Evolutionary conservation across 2,888 invertebrate species (phyloP), one percentile per base, ranked within the genome.

Genomic region (Bimastos eiseni): DNA sequence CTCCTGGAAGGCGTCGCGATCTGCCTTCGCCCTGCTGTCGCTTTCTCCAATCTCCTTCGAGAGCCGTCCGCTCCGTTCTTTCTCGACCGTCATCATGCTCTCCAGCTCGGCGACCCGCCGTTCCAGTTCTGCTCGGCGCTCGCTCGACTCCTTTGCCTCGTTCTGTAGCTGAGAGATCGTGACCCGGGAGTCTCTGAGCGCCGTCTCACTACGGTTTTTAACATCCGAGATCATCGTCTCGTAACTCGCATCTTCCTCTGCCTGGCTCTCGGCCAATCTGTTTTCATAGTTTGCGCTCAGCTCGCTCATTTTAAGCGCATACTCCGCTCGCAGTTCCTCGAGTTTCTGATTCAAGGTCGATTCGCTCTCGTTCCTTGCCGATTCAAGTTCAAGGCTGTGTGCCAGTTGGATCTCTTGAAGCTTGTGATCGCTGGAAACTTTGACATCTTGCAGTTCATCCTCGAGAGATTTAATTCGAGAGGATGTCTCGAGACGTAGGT

Each of bases 341-440:
- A 55, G n/a, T 90, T 91, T 90, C 34, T 89, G 33, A 37, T 89
- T 55, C n/a, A 89, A 44, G n/a, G 55, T 24, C 38, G 90, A n/a
- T n/a, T 36, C 38, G 36, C 89, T n/a, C 41, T 90, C 83, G 38
- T 88, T 90, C 55, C 84, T 89, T 83, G 91, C 90, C n/a, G 88
- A 93, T 96, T 97, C 91, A 97, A 95, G 94, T 97, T 97, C 92
- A 96, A 96, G 95, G 93, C 96, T 95, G 93, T 96, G 96, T 30
- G 33, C 34, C 36, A 15, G 8, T 15, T 86, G 34, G 36, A 86
- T 30, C 36, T 86, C 86, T 24, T 86, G 36, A 30, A 86, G 86
- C 19, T 37, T 86, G 34, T 86, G 36, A 24, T 36, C 86, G 37
- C 24, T 37, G 37, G 86, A 5, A 36, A 0, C 2, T 37, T 37